phyloP scores from a whole-genome alignment of 2,113 vertebrate genomes.

The Carassius carassius region DNA sequence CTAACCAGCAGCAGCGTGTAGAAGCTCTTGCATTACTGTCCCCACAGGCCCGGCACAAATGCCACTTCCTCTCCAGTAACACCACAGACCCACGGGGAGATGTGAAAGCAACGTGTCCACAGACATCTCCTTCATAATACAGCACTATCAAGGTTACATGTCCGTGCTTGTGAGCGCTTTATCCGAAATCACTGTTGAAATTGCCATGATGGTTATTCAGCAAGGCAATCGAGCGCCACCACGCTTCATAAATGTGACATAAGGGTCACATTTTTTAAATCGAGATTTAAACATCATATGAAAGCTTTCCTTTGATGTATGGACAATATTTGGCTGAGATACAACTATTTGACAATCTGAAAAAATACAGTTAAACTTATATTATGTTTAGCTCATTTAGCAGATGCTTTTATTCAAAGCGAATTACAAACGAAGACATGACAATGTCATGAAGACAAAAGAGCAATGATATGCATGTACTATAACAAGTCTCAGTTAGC shows the following conservation, averaged over 20 bases:
- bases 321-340: too few species aligned
- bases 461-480: too few species aligned
- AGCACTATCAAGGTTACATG: slow-evolving; percentile 75
- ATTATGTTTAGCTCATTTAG: too few species aligned
- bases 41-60: slow-evolving; percentile 62
- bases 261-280: too few species aligned
- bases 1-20: neutral
- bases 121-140: slow-evolving; percentile 72
- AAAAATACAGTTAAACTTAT: too few species aligned
- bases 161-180: slow-evolving; percentile 62
- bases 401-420: too few species aligned
- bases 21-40: slow-evolving; percentile 48
- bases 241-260: neutral
- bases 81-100: slow-evolving; percentile 23
- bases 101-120: slow-evolving; percentile 67
- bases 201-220: slow-evolving; percentile 74
- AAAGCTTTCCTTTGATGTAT: too few species aligned
- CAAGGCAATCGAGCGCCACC: slow-evolving; percentile 62
- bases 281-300: too few species aligned
- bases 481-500: too few species aligned
- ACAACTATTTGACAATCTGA: too few species aligned
- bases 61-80: slow-evolving; percentile 65
- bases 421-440: too few species aligned
- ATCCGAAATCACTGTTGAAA: slow-evolving; percentile 75
- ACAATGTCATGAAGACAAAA: too few species aligned